These are phyloP conservation scores for Orius insidiosus DNA, from an alignment of 1,140 invertebrate species.

Conservation along the genomic window DNA sequence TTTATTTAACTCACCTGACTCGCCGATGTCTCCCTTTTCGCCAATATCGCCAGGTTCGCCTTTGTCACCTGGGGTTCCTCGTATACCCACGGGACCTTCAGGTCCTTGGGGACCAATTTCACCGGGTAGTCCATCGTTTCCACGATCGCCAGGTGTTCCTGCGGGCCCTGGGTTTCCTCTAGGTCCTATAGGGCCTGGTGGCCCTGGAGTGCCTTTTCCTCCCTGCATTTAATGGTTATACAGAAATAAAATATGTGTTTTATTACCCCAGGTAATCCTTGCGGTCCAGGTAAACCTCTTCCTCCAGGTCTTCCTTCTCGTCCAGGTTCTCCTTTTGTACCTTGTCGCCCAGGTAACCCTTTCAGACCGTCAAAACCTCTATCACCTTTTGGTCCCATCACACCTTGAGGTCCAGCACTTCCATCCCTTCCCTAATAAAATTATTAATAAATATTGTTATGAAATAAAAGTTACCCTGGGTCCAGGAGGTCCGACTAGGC, in stretches of 20 bases:
- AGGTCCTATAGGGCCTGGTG: conserved; percentile 51
- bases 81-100: conserved; percentile 12
- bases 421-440: conserved; percentile 3
- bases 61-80: conserved; percentile 50
- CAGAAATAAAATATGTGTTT: no score
- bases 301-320: conserved; percentile 19
- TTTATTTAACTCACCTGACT: background rate
- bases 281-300: conserved; percentile 44
- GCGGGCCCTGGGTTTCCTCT: conserved; percentile 44
- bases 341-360: conserved; percentile 25
- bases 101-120: conserved; percentile 16
- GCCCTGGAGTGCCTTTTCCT: conserved; percentile 3
- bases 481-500: conserved; percentile 59
- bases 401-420: conserved; percentile 59
- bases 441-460: no score
- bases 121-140: conserved; percentile 48
- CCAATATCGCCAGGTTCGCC: background rate
- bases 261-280: conserved; percentile 2
- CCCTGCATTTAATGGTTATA: no score
- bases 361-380: conserved; percentile 56
- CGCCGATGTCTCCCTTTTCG: background rate
- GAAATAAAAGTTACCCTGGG: no score
- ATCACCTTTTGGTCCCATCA: conserved; percentile 72
- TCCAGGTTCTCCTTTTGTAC: conserved; percentile 36
- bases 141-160: conserved; percentile 56